Evolutionary conservation across 2,888 invertebrate species (phyloP), one percentile per base, ranked within the genome.

Genomic region (Syritta pipiens): DNA sequence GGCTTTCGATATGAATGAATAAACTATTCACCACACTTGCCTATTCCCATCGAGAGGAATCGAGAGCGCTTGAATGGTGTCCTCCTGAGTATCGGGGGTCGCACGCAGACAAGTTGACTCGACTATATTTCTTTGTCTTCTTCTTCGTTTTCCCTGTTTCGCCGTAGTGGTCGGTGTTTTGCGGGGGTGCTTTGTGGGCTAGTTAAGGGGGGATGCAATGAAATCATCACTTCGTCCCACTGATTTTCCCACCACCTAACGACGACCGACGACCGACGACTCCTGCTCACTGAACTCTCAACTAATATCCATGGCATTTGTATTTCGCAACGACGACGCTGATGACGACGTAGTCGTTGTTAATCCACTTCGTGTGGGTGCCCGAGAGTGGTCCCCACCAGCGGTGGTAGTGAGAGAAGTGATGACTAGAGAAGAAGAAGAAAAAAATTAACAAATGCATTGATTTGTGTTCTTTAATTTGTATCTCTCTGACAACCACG

Each of bases 401-500:
- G 26, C 37, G 28, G 9, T 20, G 22, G 37, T 35, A 42, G 14
- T 46, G 37, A 30, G 37, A 10, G 51, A 2, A 53, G 30, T 46
- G 44, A 51, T 53, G 51, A 59, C 63, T 65, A 48, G 44, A 22
- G 26, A 30, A 6, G 28, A 7, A 14, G 17, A 6, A 17, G 26
- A 37, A 14, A 32, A 30, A 44, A 48, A 42, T 60, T 53, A 68
- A 57, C 40, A 67, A 72, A 53, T 77, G 77, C 77, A 71, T 67
- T 77, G 77, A 77, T 71, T 77, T 53, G 65, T 71, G 28, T 42
- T 60, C 32, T 17, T 77, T 72, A 72, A 72, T 67, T 72, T 28
- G 28, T 24, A 19, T 4, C 22, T 53, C 30, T 42, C 30, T 22
- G 14, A 48, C 59, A 67, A 77, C 77, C 77, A 77, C 77, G 77